phyloP scores from a whole-genome alignment of 2,797 vertebrate species.

The Enteromius fasciolatus region DNA sequence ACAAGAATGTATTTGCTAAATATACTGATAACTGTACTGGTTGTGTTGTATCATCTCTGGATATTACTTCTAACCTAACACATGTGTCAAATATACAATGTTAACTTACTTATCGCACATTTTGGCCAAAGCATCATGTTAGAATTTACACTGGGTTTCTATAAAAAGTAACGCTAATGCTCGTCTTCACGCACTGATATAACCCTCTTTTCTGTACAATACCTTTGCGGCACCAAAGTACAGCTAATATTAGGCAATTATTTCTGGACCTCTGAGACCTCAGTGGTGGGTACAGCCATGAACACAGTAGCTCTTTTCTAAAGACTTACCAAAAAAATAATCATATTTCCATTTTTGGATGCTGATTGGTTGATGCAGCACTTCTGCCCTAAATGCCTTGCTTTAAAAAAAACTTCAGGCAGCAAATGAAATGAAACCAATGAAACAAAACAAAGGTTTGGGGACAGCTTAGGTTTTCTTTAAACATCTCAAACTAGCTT shows the following conservation, averaged over 20 bases:
- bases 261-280: background rate
- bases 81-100: background rate
- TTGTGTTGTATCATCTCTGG: background rate
- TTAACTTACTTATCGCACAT: background rate
- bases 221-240: background rate
- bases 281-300: background rate
- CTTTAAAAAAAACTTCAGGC: background rate
- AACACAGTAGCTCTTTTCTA: background rate
- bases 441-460: background rate
- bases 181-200: background rate
- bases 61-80: background rate
- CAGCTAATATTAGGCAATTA: background rate
- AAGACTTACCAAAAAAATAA: background rate
- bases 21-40: background rate
- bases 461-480: background rate
- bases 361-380: background rate
- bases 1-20: background rate
- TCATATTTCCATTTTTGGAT: background rate
- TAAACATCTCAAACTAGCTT: background rate
- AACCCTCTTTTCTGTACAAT: background rate
- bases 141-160: background rate
- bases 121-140: background rate
- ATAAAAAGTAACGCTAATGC: background rate
- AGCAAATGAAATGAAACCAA: background rate
- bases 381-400: background rate